Conservation (phyloP, 2,888 invertebrate species). For the Plagodis pulveraria region DNA sequence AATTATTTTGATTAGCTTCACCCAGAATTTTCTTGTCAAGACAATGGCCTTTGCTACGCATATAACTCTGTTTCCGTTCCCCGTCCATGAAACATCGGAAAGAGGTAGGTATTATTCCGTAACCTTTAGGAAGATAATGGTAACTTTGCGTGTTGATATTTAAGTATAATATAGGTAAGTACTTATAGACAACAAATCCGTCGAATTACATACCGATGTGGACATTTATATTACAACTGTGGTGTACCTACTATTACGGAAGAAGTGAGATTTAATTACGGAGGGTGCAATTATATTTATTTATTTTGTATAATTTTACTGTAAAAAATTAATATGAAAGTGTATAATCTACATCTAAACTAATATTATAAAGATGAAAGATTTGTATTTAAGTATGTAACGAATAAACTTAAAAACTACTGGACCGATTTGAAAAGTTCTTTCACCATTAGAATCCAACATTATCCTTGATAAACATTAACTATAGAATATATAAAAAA, state of each 20-base stretch:
- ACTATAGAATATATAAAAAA: too few relatives aligned
- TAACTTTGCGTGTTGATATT: constrained; percentile 9
- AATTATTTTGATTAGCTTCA: constrained; percentile 25
- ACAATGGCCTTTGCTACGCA: constrained; percentile 17
- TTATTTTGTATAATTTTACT: too few relatives aligned
- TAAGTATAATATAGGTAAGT: not conserved
- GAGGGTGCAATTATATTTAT: too few relatives aligned
- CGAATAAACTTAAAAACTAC: too few relatives aligned
- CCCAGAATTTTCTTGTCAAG: constrained; percentile 20
- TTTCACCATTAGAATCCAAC: too few relatives aligned
- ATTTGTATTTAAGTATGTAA: too few relatives aligned
- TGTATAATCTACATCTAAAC: too few relatives aligned
- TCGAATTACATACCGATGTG: constrained; percentile 21
- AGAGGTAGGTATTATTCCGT: constrained; percentile 20
- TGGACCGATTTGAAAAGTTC: too few relatives aligned
- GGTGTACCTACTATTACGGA: constrained; percentile 12
- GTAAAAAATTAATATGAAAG: too few relatives aligned
- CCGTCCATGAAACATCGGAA: constrained; percentile 28
- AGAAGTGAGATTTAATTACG: constrained; percentile 16
- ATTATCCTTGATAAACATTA: too few relatives aligned
- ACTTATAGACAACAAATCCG: constrained; percentile 13
- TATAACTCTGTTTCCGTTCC: constrained; percentile 19
- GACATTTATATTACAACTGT: constrained; percentile 19
- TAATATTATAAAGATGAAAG: too few relatives aligned
- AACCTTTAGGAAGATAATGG: constrained; percentile 21